Evolutionary conservation across 2,888 invertebrate species (phyloP), one percentile per base, ranked within the genome.

Genomic region (Drosophila helvetica): DNA sequence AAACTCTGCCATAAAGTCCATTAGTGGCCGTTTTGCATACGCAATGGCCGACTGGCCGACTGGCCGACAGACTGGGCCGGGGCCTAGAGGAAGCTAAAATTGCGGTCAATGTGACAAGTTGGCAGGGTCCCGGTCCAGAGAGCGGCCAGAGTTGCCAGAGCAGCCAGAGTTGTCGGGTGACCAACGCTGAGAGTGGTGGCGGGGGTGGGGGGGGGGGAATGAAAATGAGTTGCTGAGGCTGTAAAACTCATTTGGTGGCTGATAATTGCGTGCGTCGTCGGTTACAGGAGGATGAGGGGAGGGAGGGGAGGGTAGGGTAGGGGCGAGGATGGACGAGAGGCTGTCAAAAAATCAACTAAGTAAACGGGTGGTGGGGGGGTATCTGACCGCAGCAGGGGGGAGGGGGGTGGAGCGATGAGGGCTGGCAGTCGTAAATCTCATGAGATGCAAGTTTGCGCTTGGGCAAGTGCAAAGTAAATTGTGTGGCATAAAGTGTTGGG

Each of bases 21-120:
- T 82, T 82, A 88, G 74, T 87, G 79, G 68, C 68, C 47, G 80
- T 84, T 88, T 86, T 73, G 77, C 83, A 79, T 86, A 74, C 65
- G 65, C 63, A 65, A 56, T 65, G 60, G 45, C 63, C 65, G 19
- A 19, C 19, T 19, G 19, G 19, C n/a, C n/a, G n/a, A n/a, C n/a
- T 65, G 60, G 45, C 61, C 63, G 59, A 77, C 59, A 64, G 59
- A 51, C 59, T 54, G 72, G 53, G 43, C 45, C 52, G n/a, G 63
- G 33, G 33, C 38, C 47, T 30, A 51, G 56, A 60, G 75, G 22
- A 27, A 75, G 46, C 64, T 60, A 38, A 69, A 78, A 88, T 66
- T 82, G 87, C 56, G 87, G 87, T 74, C 67, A 64, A 57, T 56
- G 53, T 60, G 73, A 64, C 59, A 66, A 77, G 53, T 58, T 52